Base-by-base conservation (phyloP, 37 sponge, comb jelly and placozoan species). In the Ephydatia muelleri region DNA sequence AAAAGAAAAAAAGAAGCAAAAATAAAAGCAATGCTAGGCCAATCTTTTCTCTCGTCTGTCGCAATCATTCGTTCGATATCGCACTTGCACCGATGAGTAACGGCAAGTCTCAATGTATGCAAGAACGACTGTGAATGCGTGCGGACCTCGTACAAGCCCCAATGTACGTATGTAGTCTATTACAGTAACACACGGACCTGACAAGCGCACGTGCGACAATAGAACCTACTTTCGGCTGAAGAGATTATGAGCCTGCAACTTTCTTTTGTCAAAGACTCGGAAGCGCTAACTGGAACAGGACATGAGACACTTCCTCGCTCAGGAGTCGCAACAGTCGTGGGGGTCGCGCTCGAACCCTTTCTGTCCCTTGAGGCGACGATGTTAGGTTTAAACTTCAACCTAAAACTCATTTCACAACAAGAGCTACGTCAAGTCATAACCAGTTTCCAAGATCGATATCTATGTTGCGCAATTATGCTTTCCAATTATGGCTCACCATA, bases 321-420 rank as follows among this genome's bases (percentile, higher is more conserved):
- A 21, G 57, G 9, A 57, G 57, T 1, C 16, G 57, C 57, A 14
- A 21, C 19, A 57, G 57, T 57, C 6, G 14, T 57, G 16, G 19
- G 57, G 16, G 57, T 57, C 19, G 38, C 65, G 14, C 30, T 70
- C 27, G 57, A n/a, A 33, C 49, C 65, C 49, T 65, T 85, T 13
- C 26, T 81, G 21, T 82, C 83, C 23, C 70, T 70, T n/a, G 83
- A 26, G 1, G 79, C 75, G 3, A 37, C 31, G 25, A 89, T 48
- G 67, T 78, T 83, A 2, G 89, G 89, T 27, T 83, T 83, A 43
- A 83, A 84, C 80, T 79, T 89, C 34, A 80, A 72, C 31, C 65
- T 57, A 11, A 57, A 57, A 57, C 57, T 57, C 57, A 57, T 57
- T 57, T 57, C 57, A 57, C 19, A 57, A 57, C 43, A 9, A n/a